These are phyloP conservation scores for Characodon lateralis DNA, from an alignment of 2,797 vertebrate species.

Conservation along the genomic window DNA sequence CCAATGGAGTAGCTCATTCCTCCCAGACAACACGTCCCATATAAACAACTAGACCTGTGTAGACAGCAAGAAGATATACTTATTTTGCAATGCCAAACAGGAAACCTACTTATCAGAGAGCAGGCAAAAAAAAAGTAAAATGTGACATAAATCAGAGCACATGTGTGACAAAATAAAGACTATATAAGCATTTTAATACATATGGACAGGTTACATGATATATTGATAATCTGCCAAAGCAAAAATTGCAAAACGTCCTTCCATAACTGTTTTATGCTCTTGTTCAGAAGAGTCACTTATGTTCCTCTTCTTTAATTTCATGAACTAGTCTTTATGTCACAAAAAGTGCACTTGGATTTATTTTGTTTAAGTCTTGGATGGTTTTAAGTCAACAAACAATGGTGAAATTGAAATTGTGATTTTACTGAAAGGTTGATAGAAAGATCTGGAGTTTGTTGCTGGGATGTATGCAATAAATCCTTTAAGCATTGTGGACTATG, in stretches of 20 bases:
- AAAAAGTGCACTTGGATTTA: too few relatives aligned
- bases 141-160: background rate
- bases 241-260: background rate
- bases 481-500: too few relatives aligned
- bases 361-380: too few relatives aligned
- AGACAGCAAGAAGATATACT: slow-evolving; percentile 17
- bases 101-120: background rate
- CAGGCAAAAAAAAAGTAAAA: background rate
- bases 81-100: background rate
- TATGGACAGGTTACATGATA: background rate
- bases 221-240: background rate
- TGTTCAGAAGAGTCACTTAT: too few relatives aligned
- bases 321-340: too few relatives aligned
- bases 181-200: background rate
- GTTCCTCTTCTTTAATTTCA: too few relatives aligned
- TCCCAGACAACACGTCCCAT: slow-evolving; percentile 92
- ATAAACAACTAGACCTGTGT: slow-evolving; percentile 90
- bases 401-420: too few relatives aligned
- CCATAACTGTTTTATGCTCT: too few relatives aligned
- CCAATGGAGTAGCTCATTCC: slow-evolving; percentile 94
- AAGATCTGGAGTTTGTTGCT: too few relatives aligned
- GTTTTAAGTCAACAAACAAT: too few relatives aligned
- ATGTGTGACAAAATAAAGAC: background rate
- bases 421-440: too few relatives aligned
- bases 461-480: too few relatives aligned